Conservation (phyloP, 2,888 invertebrate species). For the Torymus aiolomorphi region DNA sequence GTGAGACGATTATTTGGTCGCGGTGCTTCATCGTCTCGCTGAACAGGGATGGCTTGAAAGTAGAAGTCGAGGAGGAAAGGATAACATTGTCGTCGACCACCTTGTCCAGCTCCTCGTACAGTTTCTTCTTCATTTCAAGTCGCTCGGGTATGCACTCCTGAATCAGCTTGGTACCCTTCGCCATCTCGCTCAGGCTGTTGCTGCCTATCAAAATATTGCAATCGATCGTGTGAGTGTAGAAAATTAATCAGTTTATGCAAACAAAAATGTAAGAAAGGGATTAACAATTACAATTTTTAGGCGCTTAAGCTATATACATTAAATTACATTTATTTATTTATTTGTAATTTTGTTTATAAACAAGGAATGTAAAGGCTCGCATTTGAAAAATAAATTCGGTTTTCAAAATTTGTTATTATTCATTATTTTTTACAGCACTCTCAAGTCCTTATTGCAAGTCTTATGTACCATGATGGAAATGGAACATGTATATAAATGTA, state of each 20-base stretch:
- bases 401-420: too few relatives aligned
- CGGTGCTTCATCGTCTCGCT: slow-evolving; percentile 87
- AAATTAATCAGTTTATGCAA: not conserved
- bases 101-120: slow-evolving; percentile 87
- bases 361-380: too few relatives aligned
- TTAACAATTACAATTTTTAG: too few relatives aligned
- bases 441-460: too few relatives aligned
- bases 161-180: slow-evolving; percentile 86
- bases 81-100: slow-evolving; percentile 87
- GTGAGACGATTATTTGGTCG: slow-evolving; percentile 86
- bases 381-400: too few relatives aligned
- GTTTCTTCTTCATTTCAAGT: slow-evolving; percentile 87
- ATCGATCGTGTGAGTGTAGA: not conserved
- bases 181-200: slow-evolving; percentile 82
- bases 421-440: too few relatives aligned
- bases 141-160: slow-evolving; percentile 97
- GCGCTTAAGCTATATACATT: too few relatives aligned
- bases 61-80: slow-evolving; percentile 94
- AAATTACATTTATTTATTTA: too few relatives aligned
- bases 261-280: not conserved
- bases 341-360: too few relatives aligned
- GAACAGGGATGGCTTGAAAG: slow-evolving; percentile 91
- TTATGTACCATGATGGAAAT: too few relatives aligned
- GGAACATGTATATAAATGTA: too few relatives aligned
- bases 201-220: slow-evolving; percentile 77